phyloP scores from a whole-genome alignment of 1,140 invertebrate genomes.

The Acromyrmex charruanus region DNA sequence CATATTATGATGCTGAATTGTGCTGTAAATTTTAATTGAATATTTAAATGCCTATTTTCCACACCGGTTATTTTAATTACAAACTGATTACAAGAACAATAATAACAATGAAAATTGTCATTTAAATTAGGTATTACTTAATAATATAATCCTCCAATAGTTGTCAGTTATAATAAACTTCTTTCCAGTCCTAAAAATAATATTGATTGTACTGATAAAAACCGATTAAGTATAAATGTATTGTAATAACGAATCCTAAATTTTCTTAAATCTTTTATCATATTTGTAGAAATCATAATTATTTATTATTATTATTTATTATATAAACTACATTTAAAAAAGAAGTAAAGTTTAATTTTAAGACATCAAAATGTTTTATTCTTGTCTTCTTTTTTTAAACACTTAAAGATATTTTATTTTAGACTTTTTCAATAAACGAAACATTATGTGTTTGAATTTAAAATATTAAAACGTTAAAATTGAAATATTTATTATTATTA shows the following conservation, averaged over 20 bases:
- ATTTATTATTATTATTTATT: neutral
- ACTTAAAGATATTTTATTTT: no score
- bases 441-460: no score
- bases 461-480: no score
- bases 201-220: neutral
- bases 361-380: no score
- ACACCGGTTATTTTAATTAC: conserved; percentile 19
- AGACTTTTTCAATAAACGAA: no score
- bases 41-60: conserved; percentile 43
- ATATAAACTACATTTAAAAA: neutral
- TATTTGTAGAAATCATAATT: neutral
- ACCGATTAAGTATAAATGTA: neutral
- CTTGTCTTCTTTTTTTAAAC: no score
- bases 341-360: no score
- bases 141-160: neutral
- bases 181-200: neutral
- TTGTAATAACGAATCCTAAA: neutral
- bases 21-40: conserved; percentile 16
- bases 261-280: neutral
- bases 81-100: conserved; percentile 12
- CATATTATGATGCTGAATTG: conserved; percentile 2
- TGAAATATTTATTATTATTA: no score
- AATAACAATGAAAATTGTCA: conserved; percentile 4
- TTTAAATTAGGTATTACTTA: neutral
- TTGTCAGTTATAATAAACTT: neutral